Evolutionary conservation across 2,113 vertebrate species (phyloP).

Genomic region (Myodes glareolus): DNA sequence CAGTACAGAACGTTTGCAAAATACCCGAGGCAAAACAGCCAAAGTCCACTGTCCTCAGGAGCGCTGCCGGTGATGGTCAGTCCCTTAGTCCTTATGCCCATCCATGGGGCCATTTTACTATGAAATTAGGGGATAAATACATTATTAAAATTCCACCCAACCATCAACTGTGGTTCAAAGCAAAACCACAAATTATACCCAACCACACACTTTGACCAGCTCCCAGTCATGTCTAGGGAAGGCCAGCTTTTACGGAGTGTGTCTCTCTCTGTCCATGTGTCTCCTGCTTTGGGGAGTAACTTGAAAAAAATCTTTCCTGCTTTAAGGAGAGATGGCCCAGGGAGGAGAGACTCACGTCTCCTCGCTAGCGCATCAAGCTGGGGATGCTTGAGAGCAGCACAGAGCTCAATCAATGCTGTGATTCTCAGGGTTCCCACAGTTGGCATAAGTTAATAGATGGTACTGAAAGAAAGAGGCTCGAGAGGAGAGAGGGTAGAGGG

Average conservation of each 20-base stretch:
- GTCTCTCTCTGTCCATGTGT: neutral
- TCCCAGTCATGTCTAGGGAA: neutral
- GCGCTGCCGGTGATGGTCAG: fast-evolving
- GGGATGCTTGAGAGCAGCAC: neutral
- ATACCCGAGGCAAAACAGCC: neutral
- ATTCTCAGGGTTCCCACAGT: neutral
- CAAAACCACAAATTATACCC: neutral
- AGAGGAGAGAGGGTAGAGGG: neutral
- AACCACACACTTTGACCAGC: neutral
- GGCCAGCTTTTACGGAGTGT: neutral
- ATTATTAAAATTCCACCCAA: neutral
- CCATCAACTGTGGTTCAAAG: neutral
- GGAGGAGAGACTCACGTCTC: neutral
- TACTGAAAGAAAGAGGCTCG: neutral
- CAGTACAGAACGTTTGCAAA: neutral
- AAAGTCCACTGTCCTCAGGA: neutral
- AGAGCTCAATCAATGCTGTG: neutral
- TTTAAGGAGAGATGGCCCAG: neutral
- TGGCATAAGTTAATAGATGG: neutral
- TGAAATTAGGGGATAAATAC: neutral
- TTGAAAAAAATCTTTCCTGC: neutral
- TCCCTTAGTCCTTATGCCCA: neutral
- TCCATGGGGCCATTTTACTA: neutral
- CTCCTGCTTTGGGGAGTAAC: neutral
- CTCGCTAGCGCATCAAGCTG: neutral